Conservation (phyloP, 2,113 vertebrate genomes). For the Oplegnathus fasciatus region DNA sequence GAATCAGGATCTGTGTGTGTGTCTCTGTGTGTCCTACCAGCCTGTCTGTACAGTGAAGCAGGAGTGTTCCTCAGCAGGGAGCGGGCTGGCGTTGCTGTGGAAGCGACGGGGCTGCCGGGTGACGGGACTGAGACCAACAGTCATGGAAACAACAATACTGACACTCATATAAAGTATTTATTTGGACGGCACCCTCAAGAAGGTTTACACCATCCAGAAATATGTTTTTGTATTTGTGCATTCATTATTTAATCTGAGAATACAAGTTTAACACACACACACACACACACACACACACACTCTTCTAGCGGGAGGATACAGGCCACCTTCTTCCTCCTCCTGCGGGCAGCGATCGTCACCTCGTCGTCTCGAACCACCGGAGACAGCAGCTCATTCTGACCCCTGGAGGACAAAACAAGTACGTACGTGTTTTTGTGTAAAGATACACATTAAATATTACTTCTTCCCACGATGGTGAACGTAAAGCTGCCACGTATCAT, state of each 20-base stretch:
- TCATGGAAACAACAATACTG: conserved; percentile 56
- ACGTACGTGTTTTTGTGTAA: background rate
- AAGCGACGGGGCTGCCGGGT: conserved; percentile 48
- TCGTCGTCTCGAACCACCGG: conserved; percentile 85
- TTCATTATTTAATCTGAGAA: background rate
- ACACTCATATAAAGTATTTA: background rate
- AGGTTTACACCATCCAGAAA: background rate
- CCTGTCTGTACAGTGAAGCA: conserved; percentile 79
- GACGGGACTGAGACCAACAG: conserved; percentile 73
- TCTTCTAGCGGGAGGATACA: conserved; percentile 87
- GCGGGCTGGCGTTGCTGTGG: conserved; percentile 72
- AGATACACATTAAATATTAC: too few species aligned
- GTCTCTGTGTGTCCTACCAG: conserved; percentile 76
- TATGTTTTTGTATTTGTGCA: background rate
- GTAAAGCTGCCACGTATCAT: too few species aligned
- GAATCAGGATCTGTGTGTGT: conserved; percentile 29
- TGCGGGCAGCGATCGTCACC: conserved; percentile 82
- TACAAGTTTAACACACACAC: background rate
- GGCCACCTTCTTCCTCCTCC: conserved; percentile 88
- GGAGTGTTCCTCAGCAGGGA: conserved; percentile 70
- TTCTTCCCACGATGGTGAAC: background rate
- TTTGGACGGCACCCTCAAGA: background rate
- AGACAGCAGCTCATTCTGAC: conserved; percentile 75
- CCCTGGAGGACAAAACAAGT: conserved; percentile 28
- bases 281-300: background rate